Evolutionary conservation across 2,797 vertebrate genomes (phyloP), one percentile per base, ranked within the genome.

Genomic region (Zonotrichia albicollis): DNA sequence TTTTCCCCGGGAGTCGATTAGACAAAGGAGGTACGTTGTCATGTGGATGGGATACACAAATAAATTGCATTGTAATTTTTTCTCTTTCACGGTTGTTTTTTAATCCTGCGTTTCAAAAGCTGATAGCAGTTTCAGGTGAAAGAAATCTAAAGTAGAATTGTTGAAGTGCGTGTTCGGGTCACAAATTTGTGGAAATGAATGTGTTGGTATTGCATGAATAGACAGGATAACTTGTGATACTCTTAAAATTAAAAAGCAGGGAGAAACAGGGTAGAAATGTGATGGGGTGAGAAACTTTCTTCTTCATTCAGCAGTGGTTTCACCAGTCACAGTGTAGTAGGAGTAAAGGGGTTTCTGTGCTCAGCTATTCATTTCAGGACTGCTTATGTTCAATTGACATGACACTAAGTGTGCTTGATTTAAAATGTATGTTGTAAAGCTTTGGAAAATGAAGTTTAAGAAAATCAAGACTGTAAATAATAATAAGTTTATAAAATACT

Each of bases 1-100:
- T 68, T 50, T 30, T 4, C 29, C 30, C 32, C 1, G 0, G 58
- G 80, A 93, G 54, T 68, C 1, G 5, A 58, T 73, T n/a, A 92
- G 74, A 94, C 90, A 92, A 94, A 91, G 92, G 94, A 93, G 81
- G 84, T 83, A 79, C 10, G 74, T 94, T 96, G 88, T 88, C 76
- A 38, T 90, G 46, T 83, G 82, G 81, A 84, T 71, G 82, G 42
- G 58, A 77, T 40, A 40, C 65, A 89, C 71, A 89, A 83, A 83
- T 93, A 91, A 86, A 66, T 89, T 61, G 75, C 27, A 5, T 90
- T 94, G 73, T 93, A 16, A 64, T 92, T 85, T 93, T 92, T 64
- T 50, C 29, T 60, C 29, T 72, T 89, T 83, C 61, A 40, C 0
- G 0, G 34, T 87, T 51, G 16, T 30, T 65, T 93, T 91, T 94